phyloP scores from a whole-genome alignment of 2,888 invertebrate species.

The Cantharis flavilabris region DNA sequence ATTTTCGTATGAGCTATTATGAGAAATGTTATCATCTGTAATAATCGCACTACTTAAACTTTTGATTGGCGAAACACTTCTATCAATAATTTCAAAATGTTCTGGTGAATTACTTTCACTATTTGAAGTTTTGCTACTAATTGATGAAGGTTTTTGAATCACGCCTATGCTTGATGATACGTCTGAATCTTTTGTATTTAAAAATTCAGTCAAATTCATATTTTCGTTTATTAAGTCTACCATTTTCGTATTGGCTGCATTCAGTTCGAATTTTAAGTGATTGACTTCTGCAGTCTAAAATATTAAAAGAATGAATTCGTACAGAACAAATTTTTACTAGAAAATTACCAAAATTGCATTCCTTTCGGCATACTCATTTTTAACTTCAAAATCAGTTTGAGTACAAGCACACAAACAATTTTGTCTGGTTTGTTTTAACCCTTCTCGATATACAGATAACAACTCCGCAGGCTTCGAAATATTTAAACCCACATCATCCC shows the following conservation, averaged over 20 bases:
- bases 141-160: not conserved
- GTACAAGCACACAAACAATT: slow-evolving; percentile 49
- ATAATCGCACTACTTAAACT: slow-evolving; percentile 41
- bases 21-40: slow-evolving; percentile 49
- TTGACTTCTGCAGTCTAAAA: slow-evolving; percentile 26
- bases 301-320: not conserved
- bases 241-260: slow-evolving; percentile 51
- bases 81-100: slow-evolving; percentile 67
- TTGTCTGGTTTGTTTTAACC: slow-evolving; percentile 56
- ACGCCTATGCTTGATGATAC: not conserved
- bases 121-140: slow-evolving; percentile 41
- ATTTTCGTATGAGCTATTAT: slow-evolving; percentile 48
- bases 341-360: slow-evolving; percentile 5
- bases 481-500: slow-evolving; percentile 90
- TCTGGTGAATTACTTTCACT: slow-evolving; percentile 65
- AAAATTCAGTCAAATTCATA: slow-evolving; percentile 42
- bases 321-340: not conserved
- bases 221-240: slow-evolving; percentile 53
- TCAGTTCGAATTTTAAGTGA: slow-evolving; percentile 49
- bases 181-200: not conserved
- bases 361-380: slow-evolving; percentile 4
- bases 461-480: slow-evolving; percentile 80
- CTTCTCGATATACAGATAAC: slow-evolving; percentile 69
- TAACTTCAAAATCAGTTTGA: slow-evolving; percentile 56
- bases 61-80: slow-evolving; percentile 32